Percentiles rank a stretch among this genome's conserved stretches.
Conservation (phyloP, 2,888 invertebrate species). For the Diploptera punctata region DNA sequence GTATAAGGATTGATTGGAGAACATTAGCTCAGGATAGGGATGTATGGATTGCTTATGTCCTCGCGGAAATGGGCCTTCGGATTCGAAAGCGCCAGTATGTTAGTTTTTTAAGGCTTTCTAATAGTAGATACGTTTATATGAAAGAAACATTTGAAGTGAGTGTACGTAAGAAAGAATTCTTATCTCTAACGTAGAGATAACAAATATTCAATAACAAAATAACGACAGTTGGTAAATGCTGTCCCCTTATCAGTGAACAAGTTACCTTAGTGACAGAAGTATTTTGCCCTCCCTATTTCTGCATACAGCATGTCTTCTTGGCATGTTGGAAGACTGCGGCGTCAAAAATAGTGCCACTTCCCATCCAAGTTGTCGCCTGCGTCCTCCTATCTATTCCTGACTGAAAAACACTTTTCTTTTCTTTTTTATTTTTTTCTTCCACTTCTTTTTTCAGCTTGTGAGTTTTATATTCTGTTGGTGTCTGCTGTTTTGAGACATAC, state of each 20-base stretch:
- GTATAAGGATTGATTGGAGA: too few relatives aligned
- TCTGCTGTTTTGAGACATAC: slow-evolving; percentile 23
- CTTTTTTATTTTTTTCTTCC: slow-evolving; percentile 24
- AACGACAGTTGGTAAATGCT: slow-evolving; percentile 9
- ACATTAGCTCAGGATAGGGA: too few relatives aligned
- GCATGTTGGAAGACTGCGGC: slow-evolving; percentile 46
- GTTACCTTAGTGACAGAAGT: neutral
- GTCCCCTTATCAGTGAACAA: neutral
- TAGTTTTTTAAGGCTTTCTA: too few relatives aligned
- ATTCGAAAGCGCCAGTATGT: too few relatives aligned
- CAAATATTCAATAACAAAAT: neutral
- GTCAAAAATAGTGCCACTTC: slow-evolving; percentile 58
- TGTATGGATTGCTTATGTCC: too few relatives aligned
- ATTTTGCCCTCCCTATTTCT: neutral
- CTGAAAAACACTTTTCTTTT: slow-evolving; percentile 35
- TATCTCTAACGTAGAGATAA: slow-evolving; percentile 7
- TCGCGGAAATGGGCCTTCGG: too few relatives aligned
- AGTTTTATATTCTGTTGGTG: slow-evolving; percentile 32
- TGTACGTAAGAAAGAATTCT: neutral
- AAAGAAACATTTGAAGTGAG: neutral
- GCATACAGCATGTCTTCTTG: slow-evolving; percentile 31
- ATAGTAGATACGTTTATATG: too few relatives aligned
- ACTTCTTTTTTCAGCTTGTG: neutral
- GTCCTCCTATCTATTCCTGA: slow-evolving; percentile 41
- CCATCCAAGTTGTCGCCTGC: slow-evolving; percentile 33